A percentile compares a stretch with the other conserved stretches of the same genome.
phyloP scores from a whole-genome alignment of 1,140 invertebrate species.

The Danaus plexippus region DNA sequence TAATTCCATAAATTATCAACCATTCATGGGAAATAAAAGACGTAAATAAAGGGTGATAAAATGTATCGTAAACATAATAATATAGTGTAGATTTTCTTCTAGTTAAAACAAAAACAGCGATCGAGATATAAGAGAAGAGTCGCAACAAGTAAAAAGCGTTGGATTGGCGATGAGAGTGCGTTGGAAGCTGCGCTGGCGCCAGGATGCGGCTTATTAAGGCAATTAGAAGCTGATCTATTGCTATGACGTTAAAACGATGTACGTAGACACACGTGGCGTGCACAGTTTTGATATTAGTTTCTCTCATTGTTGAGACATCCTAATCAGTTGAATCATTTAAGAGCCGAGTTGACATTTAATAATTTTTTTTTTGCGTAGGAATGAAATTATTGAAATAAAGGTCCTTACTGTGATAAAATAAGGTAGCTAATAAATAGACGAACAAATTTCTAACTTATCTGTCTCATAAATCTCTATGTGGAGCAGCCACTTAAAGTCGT shows the following conservation, averaged over 20 bases:
- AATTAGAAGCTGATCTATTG: constrained; percentile 50
- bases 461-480: constrained; percentile 28
- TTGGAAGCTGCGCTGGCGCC: constrained; percentile 28
- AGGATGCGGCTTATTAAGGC: constrained; percentile 52
- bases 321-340: too few species aligned
- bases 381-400: too few species aligned
- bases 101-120: constrained; percentile 13
- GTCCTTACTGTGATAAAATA: too few species aligned
- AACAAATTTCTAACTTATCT: constrained; percentile 22
- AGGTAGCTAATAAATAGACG: constrained; percentile 6
- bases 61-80: too few species aligned
- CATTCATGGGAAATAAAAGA: too few species aligned
- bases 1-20: too few species aligned
- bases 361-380: too few species aligned
- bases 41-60: too few species aligned
- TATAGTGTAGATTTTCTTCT: background rate
- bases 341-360: too few species aligned
- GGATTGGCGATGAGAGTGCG: constrained; percentile 15
- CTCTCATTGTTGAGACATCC: too few species aligned
- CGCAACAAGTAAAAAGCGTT: constrained; percentile 18
- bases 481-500: constrained; percentile 26
- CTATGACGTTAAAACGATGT: constrained; percentile 10
- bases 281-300: too few species aligned
- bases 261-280: too few species aligned
- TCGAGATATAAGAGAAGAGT: constrained; percentile 4